A percentile compares a stretch with the other conserved stretches of the same genome.
Evolutionary conservation across 2,113 vertebrate species (phyloP).

Genomic region (Hucho hucho): DNA sequence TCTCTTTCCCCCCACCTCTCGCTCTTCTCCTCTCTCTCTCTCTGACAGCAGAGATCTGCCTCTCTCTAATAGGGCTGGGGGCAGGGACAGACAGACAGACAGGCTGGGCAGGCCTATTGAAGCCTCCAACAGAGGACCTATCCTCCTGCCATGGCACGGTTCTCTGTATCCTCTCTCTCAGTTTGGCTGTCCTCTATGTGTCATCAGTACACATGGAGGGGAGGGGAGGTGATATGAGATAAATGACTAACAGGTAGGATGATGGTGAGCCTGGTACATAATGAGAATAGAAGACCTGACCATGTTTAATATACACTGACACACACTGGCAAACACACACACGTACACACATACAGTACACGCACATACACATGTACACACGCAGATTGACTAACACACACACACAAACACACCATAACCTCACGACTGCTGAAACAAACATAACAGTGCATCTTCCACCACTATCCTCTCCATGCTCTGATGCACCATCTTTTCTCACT

Average conservation of each 20-base stretch:
- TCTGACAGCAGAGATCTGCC: neutral
- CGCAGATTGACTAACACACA: neutral
- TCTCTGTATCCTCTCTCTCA: too few relatives aligned
- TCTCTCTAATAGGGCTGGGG: neutral
- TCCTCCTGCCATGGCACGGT: neutral
- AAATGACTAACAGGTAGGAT: too few relatives aligned
- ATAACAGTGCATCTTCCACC: slow-evolving; percentile 10
- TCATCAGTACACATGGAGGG: too few relatives aligned
- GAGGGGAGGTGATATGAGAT: too few relatives aligned
- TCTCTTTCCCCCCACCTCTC: neutral
- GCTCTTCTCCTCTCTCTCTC: neutral
- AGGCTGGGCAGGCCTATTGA: neutral
- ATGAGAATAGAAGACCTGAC: neutral
- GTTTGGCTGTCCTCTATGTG: too few relatives aligned
- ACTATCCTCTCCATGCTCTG: neutral
- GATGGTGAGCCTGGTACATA: too few relatives aligned
- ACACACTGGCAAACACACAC: too few relatives aligned
- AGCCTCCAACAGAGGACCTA: neutral
- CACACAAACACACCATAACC: neutral
- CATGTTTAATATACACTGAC: neutral
- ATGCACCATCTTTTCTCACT: neutral
- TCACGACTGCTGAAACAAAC: slow-evolving; percentile 21
- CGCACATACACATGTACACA: slow-evolving; percentile 8
- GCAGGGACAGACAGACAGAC: neutral
- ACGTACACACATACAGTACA: neutral